phyloP scores from a whole-genome alignment of 92 coral and sea anemone genomes.

The Zoanthus solanderi region DNA sequence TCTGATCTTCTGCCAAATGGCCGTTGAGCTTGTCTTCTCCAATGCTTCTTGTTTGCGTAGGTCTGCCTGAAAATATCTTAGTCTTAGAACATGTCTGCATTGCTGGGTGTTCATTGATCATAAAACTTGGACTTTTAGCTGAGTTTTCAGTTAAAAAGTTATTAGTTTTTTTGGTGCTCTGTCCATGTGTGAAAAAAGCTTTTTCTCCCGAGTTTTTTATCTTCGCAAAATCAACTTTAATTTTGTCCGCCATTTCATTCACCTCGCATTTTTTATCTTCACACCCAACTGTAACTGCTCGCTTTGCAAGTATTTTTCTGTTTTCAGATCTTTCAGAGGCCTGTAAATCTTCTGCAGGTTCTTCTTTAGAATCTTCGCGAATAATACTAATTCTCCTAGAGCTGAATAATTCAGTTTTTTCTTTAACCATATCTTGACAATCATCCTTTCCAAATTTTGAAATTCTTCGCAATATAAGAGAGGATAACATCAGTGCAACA shows the following conservation, averaged over 20 bases:
- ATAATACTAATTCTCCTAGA: slow-evolving; percentile 16
- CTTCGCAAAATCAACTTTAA: neutral
- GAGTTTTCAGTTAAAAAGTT: neutral
- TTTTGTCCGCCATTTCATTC: neutral
- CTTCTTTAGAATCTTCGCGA: slow-evolving; percentile 36
- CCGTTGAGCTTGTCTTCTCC: neutral
- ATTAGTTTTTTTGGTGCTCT: neutral
- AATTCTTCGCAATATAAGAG: slow-evolving; percentile 22
- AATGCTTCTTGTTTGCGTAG: neutral
- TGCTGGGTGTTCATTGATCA: neutral
- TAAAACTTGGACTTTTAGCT: neutral
- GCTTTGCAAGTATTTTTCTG: neutral
- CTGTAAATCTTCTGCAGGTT: neutral
- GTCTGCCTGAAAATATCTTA: neutral
- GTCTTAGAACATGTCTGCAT: neutral
- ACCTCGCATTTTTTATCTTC: neutral
- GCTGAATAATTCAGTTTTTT: neutral
- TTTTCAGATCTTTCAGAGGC: neutral
- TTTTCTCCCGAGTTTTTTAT: neutral
- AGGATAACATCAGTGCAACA: neutral
- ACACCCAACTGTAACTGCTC: neutral
- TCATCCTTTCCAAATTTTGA: slow-evolving; percentile 25
- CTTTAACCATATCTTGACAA: neutral
- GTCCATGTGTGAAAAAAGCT: neutral
- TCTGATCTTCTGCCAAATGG: neutral